Evolutionary conservation across 2,888 invertebrate species (phyloP).

Genomic region (Acleris sparsana): DNA sequence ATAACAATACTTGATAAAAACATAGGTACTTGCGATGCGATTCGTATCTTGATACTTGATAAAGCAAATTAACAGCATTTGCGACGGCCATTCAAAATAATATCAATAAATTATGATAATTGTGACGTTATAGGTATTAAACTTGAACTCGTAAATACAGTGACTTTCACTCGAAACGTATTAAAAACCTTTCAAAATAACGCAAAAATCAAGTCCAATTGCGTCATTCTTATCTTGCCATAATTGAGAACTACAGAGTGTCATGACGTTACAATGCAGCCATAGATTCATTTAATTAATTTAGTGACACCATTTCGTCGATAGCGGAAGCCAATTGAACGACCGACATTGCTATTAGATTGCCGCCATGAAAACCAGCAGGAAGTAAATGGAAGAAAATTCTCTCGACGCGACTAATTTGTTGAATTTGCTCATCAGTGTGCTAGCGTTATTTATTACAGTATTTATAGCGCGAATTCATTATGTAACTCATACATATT

Average conservation of each 20-base stretch:
- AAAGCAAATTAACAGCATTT: slow-evolving; percentile 1
- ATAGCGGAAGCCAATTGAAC: slow-evolving; percentile 30
- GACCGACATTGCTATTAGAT: slow-evolving; percentile 32
- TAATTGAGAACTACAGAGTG: background rate
- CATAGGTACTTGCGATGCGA: no score
- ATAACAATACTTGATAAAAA: no score
- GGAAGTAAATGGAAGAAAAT: slow-evolving; percentile 46
- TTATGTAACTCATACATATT: slow-evolving; percentile 37
- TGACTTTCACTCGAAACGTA: slow-evolving; percentile 21
- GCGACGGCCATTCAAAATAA: background rate
- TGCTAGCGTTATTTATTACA: slow-evolving; percentile 24
- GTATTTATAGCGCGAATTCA: slow-evolving; percentile 32
- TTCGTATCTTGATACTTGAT: background rate
- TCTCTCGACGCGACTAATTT: slow-evolving; percentile 21
- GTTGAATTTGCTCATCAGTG: slow-evolving; percentile 11
- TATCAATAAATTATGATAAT: slow-evolving; percentile 16
- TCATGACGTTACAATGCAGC: slow-evolving; percentile 1
- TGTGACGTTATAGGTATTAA: slow-evolving; percentile 23
- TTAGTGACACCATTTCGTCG: slow-evolving; percentile 22
- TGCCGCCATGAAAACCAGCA: slow-evolving; percentile 54
- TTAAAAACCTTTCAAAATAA: slow-evolving; percentile 22
- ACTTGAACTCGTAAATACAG: slow-evolving; percentile 27
- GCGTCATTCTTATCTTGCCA: slow-evolving; percentile 26
- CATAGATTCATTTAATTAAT: slow-evolving; percentile 22
- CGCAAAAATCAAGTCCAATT: slow-evolving; percentile 29